Percentiles rank a stretch among this genome's conserved stretches.
Evolutionary conservation across 1,140 invertebrate species (phyloP).

Genomic region (Aethina tumida): DNA sequence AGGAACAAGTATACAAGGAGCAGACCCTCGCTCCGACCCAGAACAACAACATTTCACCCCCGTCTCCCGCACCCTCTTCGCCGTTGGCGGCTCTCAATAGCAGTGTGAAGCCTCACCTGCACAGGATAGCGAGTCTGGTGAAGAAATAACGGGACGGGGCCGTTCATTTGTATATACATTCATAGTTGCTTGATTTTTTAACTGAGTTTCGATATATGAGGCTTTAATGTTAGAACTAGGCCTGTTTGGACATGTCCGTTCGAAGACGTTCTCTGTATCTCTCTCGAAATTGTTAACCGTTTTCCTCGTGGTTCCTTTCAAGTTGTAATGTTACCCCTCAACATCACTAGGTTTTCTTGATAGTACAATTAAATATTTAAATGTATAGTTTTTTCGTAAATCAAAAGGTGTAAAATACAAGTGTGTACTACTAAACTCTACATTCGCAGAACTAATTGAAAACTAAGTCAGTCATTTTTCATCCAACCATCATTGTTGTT

Average conservation of each 20-base stretch:
- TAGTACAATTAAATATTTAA: no score
- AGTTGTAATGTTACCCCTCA: no score
- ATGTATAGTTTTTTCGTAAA: no score
- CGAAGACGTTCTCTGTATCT: no score
- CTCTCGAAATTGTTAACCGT: no score
- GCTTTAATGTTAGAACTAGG: not conserved
- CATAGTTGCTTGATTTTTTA: conserved; percentile 3
- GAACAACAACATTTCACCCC: conserved; percentile 33
- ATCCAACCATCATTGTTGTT: not conserved
- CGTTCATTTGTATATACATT: conserved; percentile 6
- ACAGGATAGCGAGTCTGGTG: conserved; percentile 38
- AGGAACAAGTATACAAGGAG: conserved; percentile 39
- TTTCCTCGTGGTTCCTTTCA: no score
- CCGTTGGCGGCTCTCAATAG: conserved; percentile 30
- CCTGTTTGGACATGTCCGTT: not conserved
- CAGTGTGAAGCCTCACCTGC: conserved; percentile 35
- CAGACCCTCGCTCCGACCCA: conserved; percentile 26
- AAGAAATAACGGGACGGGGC: conserved; percentile 35
- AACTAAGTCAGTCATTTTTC: not conserved
- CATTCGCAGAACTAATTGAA: conserved; percentile 1
- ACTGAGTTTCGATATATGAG: not conserved
- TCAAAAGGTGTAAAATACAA: no score
- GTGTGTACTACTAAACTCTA: no score
- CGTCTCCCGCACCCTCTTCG: conserved; percentile 31
- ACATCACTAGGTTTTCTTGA: no score